These are phyloP conservation scores for Rhyacophila evoluta DNA, from an alignment of 2,888 invertebrate genomes.

Conservation along the genomic window DNA sequence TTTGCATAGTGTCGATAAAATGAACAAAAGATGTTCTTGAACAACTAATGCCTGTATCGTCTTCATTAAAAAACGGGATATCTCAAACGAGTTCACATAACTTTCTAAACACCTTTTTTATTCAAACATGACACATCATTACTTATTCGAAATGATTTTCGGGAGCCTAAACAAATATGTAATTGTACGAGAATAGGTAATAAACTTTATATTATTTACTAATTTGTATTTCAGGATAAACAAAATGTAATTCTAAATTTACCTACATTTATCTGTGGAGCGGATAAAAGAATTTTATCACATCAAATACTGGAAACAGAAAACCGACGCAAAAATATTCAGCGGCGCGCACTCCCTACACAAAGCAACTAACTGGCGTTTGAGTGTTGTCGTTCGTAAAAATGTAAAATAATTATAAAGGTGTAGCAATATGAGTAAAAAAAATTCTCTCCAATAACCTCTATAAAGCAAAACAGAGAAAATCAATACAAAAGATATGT, in stretches of 20 bases:
- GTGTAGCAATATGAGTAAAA: background rate
- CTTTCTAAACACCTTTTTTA: slow-evolving; percentile 49
- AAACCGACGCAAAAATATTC: background rate
- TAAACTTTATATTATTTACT: background rate
- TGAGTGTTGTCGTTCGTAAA: background rate
- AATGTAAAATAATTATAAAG: background rate
- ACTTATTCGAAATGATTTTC: background rate
- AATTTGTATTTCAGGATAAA: background rate
- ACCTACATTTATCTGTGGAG: background rate
- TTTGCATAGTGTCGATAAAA: background rate
- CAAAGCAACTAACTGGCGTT: background rate
- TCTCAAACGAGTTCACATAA: slow-evolving; percentile 25
- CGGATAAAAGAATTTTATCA: background rate
- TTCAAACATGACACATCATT: slow-evolving; percentile 34
- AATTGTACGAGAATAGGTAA: background rate
- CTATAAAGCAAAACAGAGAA: background rate
- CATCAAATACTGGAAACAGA: background rate
- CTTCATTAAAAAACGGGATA: slow-evolving; percentile 12
- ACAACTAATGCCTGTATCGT: background rate
- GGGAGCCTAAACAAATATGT: background rate
- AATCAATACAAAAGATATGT: no score
- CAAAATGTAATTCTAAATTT: background rate
- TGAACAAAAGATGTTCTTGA: background rate
- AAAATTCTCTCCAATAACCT: background rate
- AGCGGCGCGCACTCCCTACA: background rate